Evolutionary conservation across 2,888 invertebrate genomes (phyloP), one percentile per base, ranked within the genome.

Genomic region (Stenotaenia linearis): DNA sequence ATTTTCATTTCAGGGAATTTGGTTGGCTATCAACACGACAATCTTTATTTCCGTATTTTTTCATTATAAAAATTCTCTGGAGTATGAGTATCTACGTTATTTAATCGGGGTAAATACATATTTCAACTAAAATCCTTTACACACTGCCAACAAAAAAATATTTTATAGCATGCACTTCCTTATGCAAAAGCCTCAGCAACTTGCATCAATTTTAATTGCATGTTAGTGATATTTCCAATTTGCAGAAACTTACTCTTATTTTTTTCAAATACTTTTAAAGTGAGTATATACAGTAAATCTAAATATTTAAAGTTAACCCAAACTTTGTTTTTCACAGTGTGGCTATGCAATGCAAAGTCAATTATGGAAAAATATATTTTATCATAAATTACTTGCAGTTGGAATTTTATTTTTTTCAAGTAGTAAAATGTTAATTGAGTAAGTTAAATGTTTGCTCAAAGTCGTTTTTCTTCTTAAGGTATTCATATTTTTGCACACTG

Each of bases 321-420:
- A 23, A 69, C 9, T 12, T 0, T 2, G 9, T 75, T 25, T 18
- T 0, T 40, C 45, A 6, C 12, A 77, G 77, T 77, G 77, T 45
- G 45, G 77, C 23, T 77, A 77, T 77, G n/a, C 21, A n/a, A 45
- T 45, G 12, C 35, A 28, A 18, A 40, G 40, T 45, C 40, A 77
- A 40, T 25, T 77, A 9, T 77, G 77, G 77, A 77, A 40, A 25
- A 77, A 77, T 25, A 35, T 28, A 10, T 10, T 23, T 4, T 77
- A 77, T 25, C 77, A 77, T 28, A 28, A 45, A 23, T 45, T 45
- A 77, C 18, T 77, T 25, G 77, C 40, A 23, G 12, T n/a, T 15
- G 45, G 45, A 9, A 77, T 77, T 25, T 23, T 77, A 37, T 37
- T 45, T 45, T 77, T 77, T 28, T 77, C 77, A 40, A 40, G 77